Evolutionary conservation across 2,888 invertebrate species (phyloP), one percentile per base, ranked within the genome.

Genomic region (Alitta virens): DNA sequence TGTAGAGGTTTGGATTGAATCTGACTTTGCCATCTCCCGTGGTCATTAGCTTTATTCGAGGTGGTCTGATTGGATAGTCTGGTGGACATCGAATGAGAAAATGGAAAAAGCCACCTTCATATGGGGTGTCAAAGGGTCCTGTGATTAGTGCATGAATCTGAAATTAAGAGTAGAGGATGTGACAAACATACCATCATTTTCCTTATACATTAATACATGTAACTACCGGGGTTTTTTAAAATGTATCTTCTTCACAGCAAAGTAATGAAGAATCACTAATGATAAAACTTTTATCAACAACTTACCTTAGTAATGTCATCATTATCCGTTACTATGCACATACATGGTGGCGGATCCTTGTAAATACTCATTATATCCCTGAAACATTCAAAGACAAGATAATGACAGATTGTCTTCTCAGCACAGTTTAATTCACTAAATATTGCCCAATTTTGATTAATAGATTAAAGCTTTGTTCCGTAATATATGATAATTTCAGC

Each of bases 1-100:
- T 84, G 76, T 87, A 88, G 9, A 88, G 74, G 75, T 88, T 88
- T 25, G 87, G 87, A 74, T 88, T 87, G 77, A 87, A 88, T 51
- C 87, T 78, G 26, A 87, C 87, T 63, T 78, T 82, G 16, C 85
- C 86, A 46, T 82, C 84, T 42, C 86, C 86, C 2, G 87, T 87
- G 0, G 87, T 87, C 79, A 87, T 83, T 51, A 87, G 81, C 65
- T 85, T 84, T 2, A 87, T 86, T 69, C 85, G 80, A 0, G 87
- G 87, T 5, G 87, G 85, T 63, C 83, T 76, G 62, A 86, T 84
- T 0, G 87, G 87, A 70, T 81, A 81, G 67, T 80, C 79, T 18
- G 85, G 82, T 1, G 86, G 86, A 69, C 85, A 86, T 21, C 85
- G 82, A 1, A 86, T 81, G n/a, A 81, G 63, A 68, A 80, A 81